Evolutionary conservation across 2,888 invertebrate genomes (phyloP), one percentile per base, ranked within the genome.

Genomic region (Dolichopus griseipennis): DNA sequence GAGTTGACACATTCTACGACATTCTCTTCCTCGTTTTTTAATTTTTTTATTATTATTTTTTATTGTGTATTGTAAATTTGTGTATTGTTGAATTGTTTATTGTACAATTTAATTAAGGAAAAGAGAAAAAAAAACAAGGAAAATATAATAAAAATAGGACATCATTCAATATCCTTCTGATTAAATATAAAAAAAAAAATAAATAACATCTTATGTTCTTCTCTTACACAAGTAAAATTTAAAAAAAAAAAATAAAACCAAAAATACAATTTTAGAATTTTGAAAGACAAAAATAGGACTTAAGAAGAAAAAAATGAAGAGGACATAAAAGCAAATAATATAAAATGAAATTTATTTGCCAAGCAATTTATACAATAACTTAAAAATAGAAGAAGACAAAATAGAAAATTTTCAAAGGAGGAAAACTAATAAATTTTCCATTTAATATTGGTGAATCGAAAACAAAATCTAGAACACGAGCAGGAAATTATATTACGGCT

Each of bases 21-120:
- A 27, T 27, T 27, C 5, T 27, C 27, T 27, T n/a, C n/a, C n/a
- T n/a, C n/a, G n/a, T n/a, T n/a, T n/a, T n/a, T n/a, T n/a, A n/a
- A n/a, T n/a, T 27, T 27, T 27, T 27, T 27, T 27, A 27, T 15
- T 41, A 9, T 41, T 41, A 41, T 41, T 41, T n/a, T 41, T 15
- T 15, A 41, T 41, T 41, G 15, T 41, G 15, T 52, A 8, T 12
- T 37, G 37, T 37, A 37, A 37, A 37, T 37, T 37, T 37, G 37
- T 37, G 37, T 37, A 37, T 37, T 37, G 9, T 52, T 52, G 52
- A 52, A 18, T 52, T 52, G 52, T 52, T 52, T 52, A 52, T 52
- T 52, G 52, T 52, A n/a, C 52, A 52, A 52, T 52, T 52, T 52
- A 52, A 52, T 52, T 52, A 52, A 52, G 15, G 15, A 52, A 52